These are phyloP conservation scores for Lissonota sp. DNA, from an alignment of 2,888 invertebrate genomes.

Conservation along the genomic window DNA sequence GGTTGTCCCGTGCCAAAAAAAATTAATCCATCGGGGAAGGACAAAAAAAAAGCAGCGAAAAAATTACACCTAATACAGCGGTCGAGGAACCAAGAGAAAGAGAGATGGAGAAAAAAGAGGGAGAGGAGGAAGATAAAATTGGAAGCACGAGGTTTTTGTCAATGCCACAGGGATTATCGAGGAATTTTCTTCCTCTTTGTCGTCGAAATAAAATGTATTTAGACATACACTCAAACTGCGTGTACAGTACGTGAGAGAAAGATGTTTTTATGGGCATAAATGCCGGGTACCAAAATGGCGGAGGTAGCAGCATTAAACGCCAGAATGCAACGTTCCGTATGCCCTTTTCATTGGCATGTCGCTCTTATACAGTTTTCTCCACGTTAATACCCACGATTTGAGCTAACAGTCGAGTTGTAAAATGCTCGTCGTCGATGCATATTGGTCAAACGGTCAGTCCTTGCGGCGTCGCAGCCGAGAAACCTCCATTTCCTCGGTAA, in stretches of 20 bases:
- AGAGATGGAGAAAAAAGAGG: conserved; percentile 34
- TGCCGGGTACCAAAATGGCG: too few relatives aligned
- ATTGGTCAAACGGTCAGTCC: conserved; percentile 37
- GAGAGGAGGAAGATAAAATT: conserved; percentile 35
- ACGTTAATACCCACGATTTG: conserved; percentile 31
- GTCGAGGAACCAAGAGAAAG: conserved; percentile 22
- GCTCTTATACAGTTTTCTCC: conserved; percentile 8
- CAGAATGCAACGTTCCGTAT: background rate
- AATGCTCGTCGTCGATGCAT: conserved; percentile 29
- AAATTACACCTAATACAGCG: conserved; percentile 38
- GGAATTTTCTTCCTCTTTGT: conserved; percentile 71
- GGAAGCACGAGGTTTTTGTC: conserved; percentile 66
- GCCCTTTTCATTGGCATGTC: background rate
- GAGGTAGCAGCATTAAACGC: too few relatives aligned
- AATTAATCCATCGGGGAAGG: background rate
- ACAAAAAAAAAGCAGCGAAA: conserved; percentile 45
- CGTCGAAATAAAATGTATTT: conserved; percentile 70
- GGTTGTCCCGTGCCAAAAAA: conserved; percentile 53
- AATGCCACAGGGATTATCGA: conserved; percentile 73
- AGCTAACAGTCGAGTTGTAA: conserved; percentile 44
- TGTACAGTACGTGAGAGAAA: background rate
- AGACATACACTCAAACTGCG: conserved; percentile 39
- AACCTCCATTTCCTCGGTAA: background rate
- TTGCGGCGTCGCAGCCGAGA: background rate
- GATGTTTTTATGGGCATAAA: background rate